A percentile compares a stretch with the other conserved stretches of the same genome.
Conservation (phyloP, 2,113 vertebrate genomes). For the Grantiella picta region DNA sequence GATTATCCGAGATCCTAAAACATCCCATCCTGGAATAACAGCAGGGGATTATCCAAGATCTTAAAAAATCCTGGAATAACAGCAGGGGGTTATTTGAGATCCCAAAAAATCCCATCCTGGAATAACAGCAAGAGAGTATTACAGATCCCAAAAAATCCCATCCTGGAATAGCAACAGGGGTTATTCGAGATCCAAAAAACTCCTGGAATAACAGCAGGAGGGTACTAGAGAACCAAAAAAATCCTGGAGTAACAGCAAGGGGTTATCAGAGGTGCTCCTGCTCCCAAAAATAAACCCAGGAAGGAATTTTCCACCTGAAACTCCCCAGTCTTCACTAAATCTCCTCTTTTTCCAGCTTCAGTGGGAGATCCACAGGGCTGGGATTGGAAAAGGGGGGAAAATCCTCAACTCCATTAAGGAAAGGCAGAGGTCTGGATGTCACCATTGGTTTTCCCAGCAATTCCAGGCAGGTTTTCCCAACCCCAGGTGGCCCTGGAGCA, state of each 20-base stretch:
- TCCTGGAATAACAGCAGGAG: not conserved
- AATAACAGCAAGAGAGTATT: no score
- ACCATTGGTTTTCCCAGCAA: accelerated
- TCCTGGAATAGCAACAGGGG: not conserved
- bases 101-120: no score
- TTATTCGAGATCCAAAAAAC: not conserved
- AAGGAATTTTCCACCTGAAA: not conserved
- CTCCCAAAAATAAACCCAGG: accelerated
- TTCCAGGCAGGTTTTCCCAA: not conserved
- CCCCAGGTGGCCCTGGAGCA: not conserved
- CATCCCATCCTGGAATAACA: not conserved
- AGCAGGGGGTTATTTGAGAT: accelerated
- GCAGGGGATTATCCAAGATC: not conserved
- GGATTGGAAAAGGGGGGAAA: not conserved
- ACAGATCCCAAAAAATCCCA: not conserved
- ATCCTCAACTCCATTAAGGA: accelerated
- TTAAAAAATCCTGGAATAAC: not conserved
- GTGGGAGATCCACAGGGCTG: accelerated
- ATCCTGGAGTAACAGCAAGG: not conserved
- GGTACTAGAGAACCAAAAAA: not conserved
- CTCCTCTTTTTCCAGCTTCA: not conserved
- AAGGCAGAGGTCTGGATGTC: accelerated
- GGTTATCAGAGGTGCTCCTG: not conserved
- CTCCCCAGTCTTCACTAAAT: not conserved
- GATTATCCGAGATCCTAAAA: not conserved